These are phyloP conservation scores for Cirrhinus mrigala DNA, from an alignment of 2,797 vertebrate genomes.

Conservation along the genomic window DNA sequence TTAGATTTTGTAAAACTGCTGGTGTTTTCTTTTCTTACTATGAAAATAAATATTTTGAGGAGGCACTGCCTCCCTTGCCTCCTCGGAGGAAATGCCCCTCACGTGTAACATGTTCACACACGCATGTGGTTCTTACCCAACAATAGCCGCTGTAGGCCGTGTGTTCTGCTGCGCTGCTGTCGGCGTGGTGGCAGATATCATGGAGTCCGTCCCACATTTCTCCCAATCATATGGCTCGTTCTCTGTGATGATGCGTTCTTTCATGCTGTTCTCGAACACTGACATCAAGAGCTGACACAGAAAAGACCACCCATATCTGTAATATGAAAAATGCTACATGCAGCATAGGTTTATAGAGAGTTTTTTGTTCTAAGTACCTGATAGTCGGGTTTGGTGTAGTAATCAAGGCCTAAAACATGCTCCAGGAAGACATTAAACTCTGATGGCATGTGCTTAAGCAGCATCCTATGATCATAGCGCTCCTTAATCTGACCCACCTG, in stretches of 20 bases:
- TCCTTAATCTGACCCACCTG: conserved; percentile 98
- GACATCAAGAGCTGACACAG: conserved; percentile 92
- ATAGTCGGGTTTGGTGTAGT: conserved; percentile 97
- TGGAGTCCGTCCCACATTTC: conserved; percentile 89
- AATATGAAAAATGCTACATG: neutral
- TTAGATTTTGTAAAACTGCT: too few relatives aligned
- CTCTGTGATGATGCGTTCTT: conserved; percentile 93
- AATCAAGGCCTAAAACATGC: conserved; percentile 92
- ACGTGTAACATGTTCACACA: conserved; percentile 23
- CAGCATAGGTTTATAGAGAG: neutral
- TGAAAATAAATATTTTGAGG: too few relatives aligned
- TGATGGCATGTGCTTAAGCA: conserved; percentile 97
- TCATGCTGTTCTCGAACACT: conserved; percentile 98
- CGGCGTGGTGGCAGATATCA: conserved; percentile 90
- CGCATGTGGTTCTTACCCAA: conserved; percentile 83
- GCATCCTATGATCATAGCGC: conserved; percentile 93
- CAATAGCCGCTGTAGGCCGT: conserved; percentile 93
- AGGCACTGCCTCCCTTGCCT: too few relatives aligned
- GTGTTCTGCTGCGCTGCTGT: conserved; percentile 94
- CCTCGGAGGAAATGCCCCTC: too few relatives aligned
- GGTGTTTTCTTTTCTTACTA: too few relatives aligned
- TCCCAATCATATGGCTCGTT: conserved; percentile 99
- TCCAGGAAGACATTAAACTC: conserved; percentile 95
- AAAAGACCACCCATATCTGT: conserved; percentile 8
- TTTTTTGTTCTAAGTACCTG: conserved; percentile 79